A percentile compares a stretch with the other conserved stretches of the same genome.
Conservation (phyloP, 1,140 invertebrate species). For the Helicoverpa zea region DNA sequence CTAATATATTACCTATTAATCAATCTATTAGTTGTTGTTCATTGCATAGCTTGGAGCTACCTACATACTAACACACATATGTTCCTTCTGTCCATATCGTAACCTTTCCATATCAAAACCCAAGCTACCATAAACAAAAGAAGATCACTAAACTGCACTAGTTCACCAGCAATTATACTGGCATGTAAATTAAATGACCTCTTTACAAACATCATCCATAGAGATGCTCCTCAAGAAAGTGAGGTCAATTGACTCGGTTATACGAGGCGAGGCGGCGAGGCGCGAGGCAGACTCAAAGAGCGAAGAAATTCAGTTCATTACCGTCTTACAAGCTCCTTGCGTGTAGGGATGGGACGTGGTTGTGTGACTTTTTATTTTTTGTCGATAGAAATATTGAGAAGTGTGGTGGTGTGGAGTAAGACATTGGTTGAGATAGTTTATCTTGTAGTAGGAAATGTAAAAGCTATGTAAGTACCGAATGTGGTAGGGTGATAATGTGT, state of each 20-base stretch:
- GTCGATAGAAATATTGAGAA: neutral
- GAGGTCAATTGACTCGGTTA: conserved; percentile 50
- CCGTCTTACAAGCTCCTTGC: conserved; percentile 73
- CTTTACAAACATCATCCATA: conserved; percentile 58
- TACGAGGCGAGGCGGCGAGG: conserved; percentile 53
- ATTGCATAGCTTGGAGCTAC: too few species aligned
- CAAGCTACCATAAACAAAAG: neutral
- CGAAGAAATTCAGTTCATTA: conserved; percentile 79
- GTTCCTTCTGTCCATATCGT: too few species aligned
- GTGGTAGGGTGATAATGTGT: too few species aligned
- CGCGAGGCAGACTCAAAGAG: conserved; percentile 72
- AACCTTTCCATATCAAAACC: too few species aligned
- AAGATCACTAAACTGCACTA: conserved; percentile 21
- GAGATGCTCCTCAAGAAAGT: conserved; percentile 77
- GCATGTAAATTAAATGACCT: conserved; percentile 44
- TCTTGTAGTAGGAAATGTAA: neutral
- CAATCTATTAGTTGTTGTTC: too few species aligned
- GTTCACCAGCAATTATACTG: neutral
- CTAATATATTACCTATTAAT: too few species aligned
- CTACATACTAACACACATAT: too few species aligned
- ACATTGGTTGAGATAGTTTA: neutral
- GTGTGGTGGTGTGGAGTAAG: neutral
- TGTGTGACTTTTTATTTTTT: neutral
- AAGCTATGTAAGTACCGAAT: neutral
- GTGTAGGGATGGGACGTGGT: conserved; percentile 61